Base-by-base conservation (phyloP, 2,113 vertebrate species). In the Eurypyga helias region DNA sequence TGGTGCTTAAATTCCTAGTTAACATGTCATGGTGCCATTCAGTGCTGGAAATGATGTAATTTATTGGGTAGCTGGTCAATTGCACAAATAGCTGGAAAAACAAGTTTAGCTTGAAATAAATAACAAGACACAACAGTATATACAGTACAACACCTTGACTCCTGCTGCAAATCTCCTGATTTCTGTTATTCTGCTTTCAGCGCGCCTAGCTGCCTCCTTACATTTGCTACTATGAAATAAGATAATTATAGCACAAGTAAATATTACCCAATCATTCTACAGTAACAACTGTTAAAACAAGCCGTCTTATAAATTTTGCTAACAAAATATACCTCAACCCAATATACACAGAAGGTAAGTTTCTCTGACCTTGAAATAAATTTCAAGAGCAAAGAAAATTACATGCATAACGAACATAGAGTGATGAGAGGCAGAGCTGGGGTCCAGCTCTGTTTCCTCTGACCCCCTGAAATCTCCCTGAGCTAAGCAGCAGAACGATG, bases 201-300 rank as follows among this genome's bases (percentile, higher is more conserved):
- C 36, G 26, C 2, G 31, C 49, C 78, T 80, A 85, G 57, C 61
- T 94, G 81, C 79, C 55, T 78, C 89, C 84, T 95, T 70, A 72
- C 55, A 54, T 85, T 85, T 31, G 29, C 43, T 79, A 52, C 61
- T 73, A 79, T 54, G 97, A 89, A 96, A 95, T 92, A 95, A 97
- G 96, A 91, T 87, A 96, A 94, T 96, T 97, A 94, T 95, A 96
- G 96, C 95, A 80, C 5, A 15, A 96, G 95, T 92, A 97, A 97
- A 97, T 87, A 78, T 96, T 95, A 79, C 41, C 80, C 92, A 95
- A 82, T 96, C 89, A 91, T 90, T 91, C 91, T 90, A 77, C 78
- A 23, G 38, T 81, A 93, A 95, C 94, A 96, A 97, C 97, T 97
- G 95, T 96, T 97, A 93, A 97, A 96, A 96, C 94, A 96, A 93